Evolutionary conservation across 2,797 vertebrate species (phyloP).

Genomic region (Crypturellus tataupa): DNA sequence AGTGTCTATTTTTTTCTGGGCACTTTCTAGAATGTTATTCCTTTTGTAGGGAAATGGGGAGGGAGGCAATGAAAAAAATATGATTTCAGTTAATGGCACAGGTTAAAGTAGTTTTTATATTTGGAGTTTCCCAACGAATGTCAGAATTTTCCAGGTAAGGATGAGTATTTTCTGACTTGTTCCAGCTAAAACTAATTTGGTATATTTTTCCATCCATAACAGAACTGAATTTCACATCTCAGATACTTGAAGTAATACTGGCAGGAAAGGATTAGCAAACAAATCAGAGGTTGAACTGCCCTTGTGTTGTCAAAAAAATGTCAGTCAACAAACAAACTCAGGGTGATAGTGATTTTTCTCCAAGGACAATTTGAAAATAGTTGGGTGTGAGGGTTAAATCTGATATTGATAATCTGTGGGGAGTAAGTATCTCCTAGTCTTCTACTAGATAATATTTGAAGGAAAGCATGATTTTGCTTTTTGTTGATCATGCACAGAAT

Average conservation of each 20-base stretch:
- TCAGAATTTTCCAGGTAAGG: neutral
- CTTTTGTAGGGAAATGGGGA: neutral
- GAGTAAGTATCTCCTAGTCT: neutral
- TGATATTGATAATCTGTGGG: neutral
- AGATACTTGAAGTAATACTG: neutral
- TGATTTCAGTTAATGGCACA: neutral
- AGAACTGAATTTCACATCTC: neutral
- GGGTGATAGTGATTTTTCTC: neutral
- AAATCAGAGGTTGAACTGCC: neutral
- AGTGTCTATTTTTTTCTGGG: neutral
- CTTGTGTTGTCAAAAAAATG: slow-evolving; percentile 10
- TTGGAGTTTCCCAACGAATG: neutral
- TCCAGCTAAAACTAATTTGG: neutral
- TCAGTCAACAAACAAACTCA: slow-evolving; percentile 16
- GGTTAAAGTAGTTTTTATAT: neutral
- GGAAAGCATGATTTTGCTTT: neutral
- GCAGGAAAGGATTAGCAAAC: neutral
- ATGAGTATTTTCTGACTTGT: neutral
- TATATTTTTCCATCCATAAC: neutral
- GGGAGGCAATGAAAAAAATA: neutral
- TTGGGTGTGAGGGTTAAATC: neutral
- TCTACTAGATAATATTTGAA: neutral
- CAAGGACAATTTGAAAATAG: slow-evolving; percentile 15
- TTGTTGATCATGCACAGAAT: neutral
- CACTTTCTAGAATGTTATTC: neutral